phyloP scores from a whole-genome alignment of 2,113 vertebrate species.

The Montifringilla adamsi region DNA sequence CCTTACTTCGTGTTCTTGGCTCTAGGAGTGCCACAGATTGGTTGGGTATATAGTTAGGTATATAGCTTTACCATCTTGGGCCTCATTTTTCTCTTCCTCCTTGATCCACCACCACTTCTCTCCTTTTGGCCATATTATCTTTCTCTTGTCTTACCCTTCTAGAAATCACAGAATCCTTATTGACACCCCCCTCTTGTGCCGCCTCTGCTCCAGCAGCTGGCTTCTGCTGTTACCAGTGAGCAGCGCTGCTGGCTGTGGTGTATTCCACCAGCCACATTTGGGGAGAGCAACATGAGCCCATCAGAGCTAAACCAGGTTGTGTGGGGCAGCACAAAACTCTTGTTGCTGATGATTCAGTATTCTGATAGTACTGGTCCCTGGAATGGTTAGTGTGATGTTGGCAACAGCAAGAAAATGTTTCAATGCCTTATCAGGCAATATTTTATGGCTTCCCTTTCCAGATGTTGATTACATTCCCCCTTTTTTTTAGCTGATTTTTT shows the following conservation, averaged over 20 bases:
- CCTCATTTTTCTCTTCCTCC: background rate
- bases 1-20: background rate
- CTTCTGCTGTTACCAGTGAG: background rate
- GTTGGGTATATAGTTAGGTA: background rate
- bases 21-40: background rate
- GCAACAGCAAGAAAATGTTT: background rate
- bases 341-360: background rate
- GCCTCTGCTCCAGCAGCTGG: background rate
- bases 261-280: background rate
- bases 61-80: background rate
- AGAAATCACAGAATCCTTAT: background rate
- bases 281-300: fast-evolving
- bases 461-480: background rate
- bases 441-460: background rate
- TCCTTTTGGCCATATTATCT: background rate
- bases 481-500: background rate
- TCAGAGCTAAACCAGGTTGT: background rate
- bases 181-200: background rate
- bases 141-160: background rate
- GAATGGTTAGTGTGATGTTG: background rate
- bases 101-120: background rate
- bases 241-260: background rate
- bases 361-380: background rate
- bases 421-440: background rate
- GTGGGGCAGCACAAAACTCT: background rate